These are phyloP conservation scores for Cyprinodon diabolis DNA, from an alignment of 2,797 vertebrate species.

Conservation along the genomic window DNA sequence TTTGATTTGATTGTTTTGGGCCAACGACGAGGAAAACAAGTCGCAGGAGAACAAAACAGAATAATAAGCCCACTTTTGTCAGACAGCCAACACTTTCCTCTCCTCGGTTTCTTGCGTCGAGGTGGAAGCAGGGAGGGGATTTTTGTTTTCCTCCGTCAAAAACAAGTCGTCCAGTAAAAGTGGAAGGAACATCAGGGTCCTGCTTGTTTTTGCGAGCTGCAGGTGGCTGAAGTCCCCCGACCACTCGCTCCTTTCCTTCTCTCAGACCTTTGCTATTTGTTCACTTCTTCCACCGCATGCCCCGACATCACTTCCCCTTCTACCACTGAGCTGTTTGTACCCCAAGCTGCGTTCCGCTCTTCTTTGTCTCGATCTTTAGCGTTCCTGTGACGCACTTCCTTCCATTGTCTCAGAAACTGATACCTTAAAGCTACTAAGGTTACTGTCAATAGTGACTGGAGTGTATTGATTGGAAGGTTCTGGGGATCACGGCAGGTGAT, in stretches of 20 bases:
- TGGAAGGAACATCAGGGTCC: slow-evolving; percentile 53
- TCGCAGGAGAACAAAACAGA: slow-evolving; percentile 46
- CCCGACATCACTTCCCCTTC: slow-evolving; percentile 67
- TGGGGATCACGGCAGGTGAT: slow-evolving; percentile 30
- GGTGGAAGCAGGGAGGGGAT: slow-evolving; percentile 10
- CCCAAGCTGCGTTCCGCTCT: slow-evolving; percentile 70
- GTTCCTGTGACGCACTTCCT: slow-evolving; percentile 82
- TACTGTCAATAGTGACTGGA: slow-evolving; percentile 52
- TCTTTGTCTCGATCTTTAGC: slow-evolving; percentile 70
- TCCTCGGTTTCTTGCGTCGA: slow-evolving; percentile 34
- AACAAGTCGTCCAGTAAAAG: slow-evolving; percentile 61
- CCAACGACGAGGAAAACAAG: slow-evolving; percentile 50
- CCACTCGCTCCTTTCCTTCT: slow-evolving; percentile 56
- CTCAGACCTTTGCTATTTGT: slow-evolving; percentile 63
- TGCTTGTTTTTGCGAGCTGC: slow-evolving; percentile 56
- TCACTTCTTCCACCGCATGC: slow-evolving; percentile 78
- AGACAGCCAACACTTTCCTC: slow-evolving; percentile 61
- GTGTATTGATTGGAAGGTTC: slow-evolving; percentile 41
- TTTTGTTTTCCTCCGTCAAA: slow-evolving; percentile 61
- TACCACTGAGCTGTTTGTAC: slow-evolving; percentile 61
- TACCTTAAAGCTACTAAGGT: slow-evolving; percentile 58
- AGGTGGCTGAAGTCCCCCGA: slow-evolving; percentile 72
- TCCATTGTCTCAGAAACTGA: slow-evolving; percentile 83
- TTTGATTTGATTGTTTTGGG: slow-evolving; percentile 58
- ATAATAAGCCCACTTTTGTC: slow-evolving; percentile 43